Evolutionary conservation across 2,888 invertebrate species (phyloP).

Genomic region (Ditula angustiorana): DNA sequence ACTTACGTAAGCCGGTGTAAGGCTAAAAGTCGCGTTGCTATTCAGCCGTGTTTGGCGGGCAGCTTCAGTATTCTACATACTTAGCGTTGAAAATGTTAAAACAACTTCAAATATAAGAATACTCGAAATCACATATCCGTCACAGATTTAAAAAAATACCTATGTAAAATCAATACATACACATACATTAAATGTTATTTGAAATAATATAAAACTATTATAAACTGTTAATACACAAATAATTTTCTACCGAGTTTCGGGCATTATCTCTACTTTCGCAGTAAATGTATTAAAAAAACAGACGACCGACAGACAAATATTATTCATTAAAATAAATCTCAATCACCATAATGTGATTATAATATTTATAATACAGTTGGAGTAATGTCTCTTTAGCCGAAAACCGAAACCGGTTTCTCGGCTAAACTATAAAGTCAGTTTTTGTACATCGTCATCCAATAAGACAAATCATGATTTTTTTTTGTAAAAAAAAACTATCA

Average conservation of each 20-base stretch:
- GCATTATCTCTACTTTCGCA: constrained; percentile 9
- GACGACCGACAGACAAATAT: too few species aligned
- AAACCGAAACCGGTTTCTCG: constrained; percentile 3
- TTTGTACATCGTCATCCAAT: background rate
- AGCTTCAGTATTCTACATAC: too few species aligned
- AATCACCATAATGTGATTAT: background rate
- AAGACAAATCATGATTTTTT: background rate
- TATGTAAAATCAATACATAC: constrained; percentile 59
- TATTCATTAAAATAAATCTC: background rate
- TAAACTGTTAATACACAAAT: constrained; percentile 39
- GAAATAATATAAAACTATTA: constrained; percentile 39
- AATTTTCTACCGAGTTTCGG: constrained; percentile 39
- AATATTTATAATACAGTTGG: background rate
- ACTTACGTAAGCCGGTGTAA: too few species aligned
- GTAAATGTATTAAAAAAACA: constrained; percentile 1
- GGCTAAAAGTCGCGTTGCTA: too few species aligned
- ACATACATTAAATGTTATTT: constrained; percentile 50
- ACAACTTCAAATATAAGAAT: constrained; percentile 39
- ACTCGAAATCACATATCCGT: constrained; percentile 41
- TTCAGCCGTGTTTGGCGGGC: too few species aligned
- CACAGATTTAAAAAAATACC: constrained; percentile 43
- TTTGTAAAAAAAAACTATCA: background rate
- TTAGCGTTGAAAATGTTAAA: too few species aligned
- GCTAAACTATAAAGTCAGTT: background rate
- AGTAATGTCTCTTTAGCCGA: background rate